Percentiles rank a stretch among this genome's conserved stretches.
Conservation (phyloP, 1,140 invertebrate species). For the Drosophila micromelanica region DNA sequence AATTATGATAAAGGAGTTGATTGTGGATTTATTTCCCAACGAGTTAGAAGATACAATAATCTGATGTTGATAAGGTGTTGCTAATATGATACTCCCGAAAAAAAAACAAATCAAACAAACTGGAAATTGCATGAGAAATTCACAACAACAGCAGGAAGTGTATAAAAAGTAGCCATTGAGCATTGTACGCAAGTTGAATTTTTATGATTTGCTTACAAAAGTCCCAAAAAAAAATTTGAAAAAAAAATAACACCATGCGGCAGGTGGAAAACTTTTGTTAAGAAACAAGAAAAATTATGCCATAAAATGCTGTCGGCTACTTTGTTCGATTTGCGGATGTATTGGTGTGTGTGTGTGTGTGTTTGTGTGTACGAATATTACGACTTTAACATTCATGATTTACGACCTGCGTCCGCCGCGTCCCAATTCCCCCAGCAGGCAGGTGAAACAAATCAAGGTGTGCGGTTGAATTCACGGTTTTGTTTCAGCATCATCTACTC, state of each 20-base stretch:
- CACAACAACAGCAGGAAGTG: neutral
- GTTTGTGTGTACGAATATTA: conserved; percentile 7
- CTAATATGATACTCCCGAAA: too few relatives aligned
- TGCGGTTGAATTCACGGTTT: neutral
- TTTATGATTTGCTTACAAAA: conserved; percentile 62
- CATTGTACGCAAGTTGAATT: conserved; percentile 42
- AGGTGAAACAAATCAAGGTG: conserved; percentile 64
- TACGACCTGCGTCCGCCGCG: conserved; percentile 57
- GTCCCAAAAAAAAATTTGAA: neutral
- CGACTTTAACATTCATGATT: conserved; percentile 73
- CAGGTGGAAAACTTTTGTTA: conserved; percentile 40
- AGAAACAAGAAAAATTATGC: conserved; percentile 59
- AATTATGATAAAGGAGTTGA: too few relatives aligned
- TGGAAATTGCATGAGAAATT: neutral
- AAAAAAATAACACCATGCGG: conserved; percentile 9
- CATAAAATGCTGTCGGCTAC: conserved; percentile 57
- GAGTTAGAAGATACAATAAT: too few relatives aligned
- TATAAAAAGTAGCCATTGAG: neutral
- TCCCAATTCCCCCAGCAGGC: conserved; percentile 57
- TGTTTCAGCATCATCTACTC: neutral
- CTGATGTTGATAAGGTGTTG: too few relatives aligned
- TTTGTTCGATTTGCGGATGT: conserved; percentile 16
- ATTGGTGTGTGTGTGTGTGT: too few relatives aligned
- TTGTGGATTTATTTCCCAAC: too few relatives aligned
- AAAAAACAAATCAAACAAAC: neutral